Evolutionary conservation across 1,140 invertebrate genomes (phyloP), one percentile per base, ranked within the genome.

Genomic region (Helicoverpa zea): DNA sequence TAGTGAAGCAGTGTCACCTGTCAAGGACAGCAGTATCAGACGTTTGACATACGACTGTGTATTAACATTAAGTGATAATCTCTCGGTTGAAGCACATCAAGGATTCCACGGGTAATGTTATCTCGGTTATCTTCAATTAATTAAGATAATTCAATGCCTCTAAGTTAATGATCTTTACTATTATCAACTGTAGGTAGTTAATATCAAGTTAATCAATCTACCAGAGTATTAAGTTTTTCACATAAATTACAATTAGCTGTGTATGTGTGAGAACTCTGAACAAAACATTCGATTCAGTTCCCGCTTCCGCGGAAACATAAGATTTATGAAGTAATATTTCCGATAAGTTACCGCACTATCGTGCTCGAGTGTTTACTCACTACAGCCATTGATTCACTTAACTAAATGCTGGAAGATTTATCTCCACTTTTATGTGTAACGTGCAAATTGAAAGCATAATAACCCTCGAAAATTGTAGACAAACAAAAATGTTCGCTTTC

Each of bases 111-210:
- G 12, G 43, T 49, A 68, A 68, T 49, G 64, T 68, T 68, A 68
- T 68, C 64, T 18, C n/a, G 49, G 23, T 68, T 16, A 68, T 68
- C 35, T 68, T 49, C 43, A 49, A 68, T 68, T 68, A 68, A 68
- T 68, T 68, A 68, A 49, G 43, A 23, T 49, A 68, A 49, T 68
- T 12, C 23, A 9, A 29, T 23, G 23, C 18, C 12, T 29, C 23
- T 3, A 18, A 30, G 23, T 14, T 10, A 29, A 29, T 30, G 11
- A 61, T 30, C 3, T 29, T 12, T 11, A 29, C 18, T 11, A 12
- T 11, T 18, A 56, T 7, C 5, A 16, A 16, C n/a, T 16, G 5
- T 59, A 23, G 2, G 2, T 59, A 23, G 56, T 23, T 59, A 2
- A 9, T 29, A 56, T 56, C 10, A 11, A 5, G 35, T 7, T 43